Conservation (phyloP, 1,140 invertebrate genomes). For the Lasioglossum albipes region DNA sequence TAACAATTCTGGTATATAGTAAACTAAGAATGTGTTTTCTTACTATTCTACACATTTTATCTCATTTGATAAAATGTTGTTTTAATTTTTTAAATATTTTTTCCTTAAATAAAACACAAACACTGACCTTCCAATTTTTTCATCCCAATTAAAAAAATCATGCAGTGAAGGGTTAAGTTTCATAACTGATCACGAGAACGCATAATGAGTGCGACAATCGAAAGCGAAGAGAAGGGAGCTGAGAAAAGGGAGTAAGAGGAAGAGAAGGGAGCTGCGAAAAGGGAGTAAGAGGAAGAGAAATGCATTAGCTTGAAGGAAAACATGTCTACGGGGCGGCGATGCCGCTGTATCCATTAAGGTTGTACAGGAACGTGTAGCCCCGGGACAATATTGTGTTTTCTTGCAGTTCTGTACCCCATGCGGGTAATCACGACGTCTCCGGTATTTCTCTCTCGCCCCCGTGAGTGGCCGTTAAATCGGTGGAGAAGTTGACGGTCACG, state of each 20-base stretch:
- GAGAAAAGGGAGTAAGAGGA: conserved; percentile 11
- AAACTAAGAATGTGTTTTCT: no score
- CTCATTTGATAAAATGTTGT: no score
- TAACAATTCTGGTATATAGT: no score
- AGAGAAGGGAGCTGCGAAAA: not conserved
- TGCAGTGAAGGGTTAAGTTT: no score
- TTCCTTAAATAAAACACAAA: no score
- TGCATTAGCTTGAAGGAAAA: conserved; percentile 30
- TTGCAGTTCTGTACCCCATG: conserved; percentile 48
- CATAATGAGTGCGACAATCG: not conserved
- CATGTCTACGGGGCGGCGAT: conserved; percentile 34
- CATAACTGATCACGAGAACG: no score
- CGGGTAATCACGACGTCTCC: conserved; percentile 52
- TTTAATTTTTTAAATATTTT: no score
- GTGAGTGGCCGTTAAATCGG: conserved; percentile 38
- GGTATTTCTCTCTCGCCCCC: conserved; percentile 10
- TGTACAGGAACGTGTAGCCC: conserved; percentile 6
- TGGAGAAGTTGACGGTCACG: conserved; percentile 43
- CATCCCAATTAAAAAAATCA: no score
- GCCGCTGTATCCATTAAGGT: conserved; percentile 54
- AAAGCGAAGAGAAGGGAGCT: not conserved
- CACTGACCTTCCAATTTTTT: no score
- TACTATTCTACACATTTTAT: no score
- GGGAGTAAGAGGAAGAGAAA: conserved; percentile 9
- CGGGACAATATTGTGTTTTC: conserved; percentile 53